Evolutionary conservation across 2,888 invertebrate genomes (phyloP).

Genomic region (Lepidocyrtoides sp.): DNA sequence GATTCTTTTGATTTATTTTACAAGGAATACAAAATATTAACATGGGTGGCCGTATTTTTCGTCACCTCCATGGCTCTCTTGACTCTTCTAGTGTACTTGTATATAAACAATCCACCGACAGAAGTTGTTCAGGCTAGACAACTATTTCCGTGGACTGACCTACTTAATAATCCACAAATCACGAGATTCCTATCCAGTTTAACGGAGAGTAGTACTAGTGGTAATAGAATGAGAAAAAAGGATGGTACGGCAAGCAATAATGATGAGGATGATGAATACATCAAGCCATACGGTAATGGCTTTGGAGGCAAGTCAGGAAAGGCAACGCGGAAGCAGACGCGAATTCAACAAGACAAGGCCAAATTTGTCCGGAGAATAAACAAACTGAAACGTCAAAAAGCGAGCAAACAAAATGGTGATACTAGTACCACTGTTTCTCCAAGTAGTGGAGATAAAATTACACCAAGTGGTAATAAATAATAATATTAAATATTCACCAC

Average conservation of each 20-base stretch:
- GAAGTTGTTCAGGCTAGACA: constrained; percentile 84
- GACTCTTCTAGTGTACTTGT: constrained; percentile 81
- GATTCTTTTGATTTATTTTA: constrained; percentile 84
- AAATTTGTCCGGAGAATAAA: constrained; percentile 45
- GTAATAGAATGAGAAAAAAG: constrained; percentile 6
- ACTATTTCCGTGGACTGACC: constrained; percentile 59
- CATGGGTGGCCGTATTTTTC: constrained; percentile 83
- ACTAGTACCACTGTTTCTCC: not conserved
- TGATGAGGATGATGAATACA: not conserved
- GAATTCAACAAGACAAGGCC: constrained; percentile 27
- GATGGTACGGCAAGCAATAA: not conserved
- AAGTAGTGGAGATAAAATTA: not conserved
- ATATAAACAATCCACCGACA: constrained; percentile 85
- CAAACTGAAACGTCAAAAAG: constrained; percentile 21
- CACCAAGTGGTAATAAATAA: too few relatives aligned
- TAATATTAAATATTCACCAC: too few relatives aligned
- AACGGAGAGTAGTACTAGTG: constrained; percentile 28
- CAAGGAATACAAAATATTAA: constrained; percentile 84
- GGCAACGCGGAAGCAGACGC: constrained; percentile 60
- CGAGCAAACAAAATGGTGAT: not conserved
- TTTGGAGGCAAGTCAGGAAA: constrained; percentile 59
- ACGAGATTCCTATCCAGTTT: constrained; percentile 78
- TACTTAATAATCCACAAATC: constrained; percentile 81
- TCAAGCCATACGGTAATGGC: constrained; percentile 63
- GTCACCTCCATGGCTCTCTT: constrained; percentile 80